Conservation (phyloP, 2,888 invertebrate species). For the Atherix ibis region DNA sequence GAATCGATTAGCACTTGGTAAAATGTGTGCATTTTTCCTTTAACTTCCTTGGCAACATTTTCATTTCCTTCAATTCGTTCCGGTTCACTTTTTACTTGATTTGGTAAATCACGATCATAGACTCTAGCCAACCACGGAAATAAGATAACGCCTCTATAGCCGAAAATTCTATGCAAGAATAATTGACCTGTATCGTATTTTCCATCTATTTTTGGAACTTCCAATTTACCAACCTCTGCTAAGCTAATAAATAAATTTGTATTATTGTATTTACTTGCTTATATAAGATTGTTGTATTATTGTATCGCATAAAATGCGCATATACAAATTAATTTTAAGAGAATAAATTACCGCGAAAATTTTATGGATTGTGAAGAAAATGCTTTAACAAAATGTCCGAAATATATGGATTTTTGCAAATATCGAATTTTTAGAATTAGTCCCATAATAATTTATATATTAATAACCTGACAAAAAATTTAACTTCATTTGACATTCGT, state of each 20-base stretch:
- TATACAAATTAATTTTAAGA: not conserved
- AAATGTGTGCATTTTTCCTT: slow-evolving; percentile 83
- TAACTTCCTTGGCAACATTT: slow-evolving; percentile 65
- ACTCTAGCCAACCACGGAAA: slow-evolving; percentile 95
- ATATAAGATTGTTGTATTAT: not conserved
- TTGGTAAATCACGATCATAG: slow-evolving; percentile 78
- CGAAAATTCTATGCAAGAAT: slow-evolving; percentile 91
- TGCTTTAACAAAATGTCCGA: slow-evolving; percentile 8
- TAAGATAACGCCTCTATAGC: slow-evolving; percentile 89
- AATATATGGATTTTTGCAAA: not conserved
- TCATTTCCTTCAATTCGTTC: slow-evolving; percentile 21
- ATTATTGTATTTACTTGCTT: slow-evolving; percentile 13
- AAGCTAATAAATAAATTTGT: slow-evolving; percentile 46
- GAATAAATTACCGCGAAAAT: slow-evolving; percentile 7
- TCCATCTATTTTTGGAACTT: slow-evolving; percentile 65
- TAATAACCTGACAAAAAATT: too few species aligned
- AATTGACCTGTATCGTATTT: slow-evolving; percentile 94
- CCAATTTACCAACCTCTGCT: slow-evolving; percentile 85
- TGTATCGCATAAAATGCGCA: not conserved
- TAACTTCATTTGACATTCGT: too few species aligned
- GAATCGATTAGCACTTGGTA: slow-evolving; percentile 97
- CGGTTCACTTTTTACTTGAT: slow-evolving; percentile 38
- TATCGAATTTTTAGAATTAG: too few species aligned
- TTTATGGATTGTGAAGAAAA: slow-evolving; percentile 7
- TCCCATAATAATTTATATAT: too few species aligned